These are phyloP conservation scores for Sisyra nigra DNA, from an alignment of 2,888 invertebrate species.

Conservation along the genomic window DNA sequence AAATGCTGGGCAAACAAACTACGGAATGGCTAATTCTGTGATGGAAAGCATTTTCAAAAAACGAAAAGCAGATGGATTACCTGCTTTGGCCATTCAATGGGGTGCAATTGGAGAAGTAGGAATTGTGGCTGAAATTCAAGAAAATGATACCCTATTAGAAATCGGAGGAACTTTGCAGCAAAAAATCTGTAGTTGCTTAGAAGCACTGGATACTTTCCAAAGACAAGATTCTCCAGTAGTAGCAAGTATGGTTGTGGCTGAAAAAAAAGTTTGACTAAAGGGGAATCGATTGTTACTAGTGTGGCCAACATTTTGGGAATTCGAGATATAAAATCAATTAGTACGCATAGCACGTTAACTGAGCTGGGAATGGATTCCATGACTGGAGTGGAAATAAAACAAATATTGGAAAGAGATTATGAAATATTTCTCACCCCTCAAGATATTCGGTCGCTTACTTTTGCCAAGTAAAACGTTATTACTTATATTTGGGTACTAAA, in stretches of 20 bases:
- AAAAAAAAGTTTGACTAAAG: slow-evolving; percentile 42
- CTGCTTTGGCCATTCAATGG: slow-evolving; percentile 80
- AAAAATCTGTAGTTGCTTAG: slow-evolving; percentile 43
- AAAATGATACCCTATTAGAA: slow-evolving; percentile 26
- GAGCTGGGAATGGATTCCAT: slow-evolving; percentile 95
- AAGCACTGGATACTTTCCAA: slow-evolving; percentile 50
- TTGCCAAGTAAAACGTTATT: slow-evolving; percentile 52
- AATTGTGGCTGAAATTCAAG: slow-evolving; percentile 40
- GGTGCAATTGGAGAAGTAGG: slow-evolving; percentile 84
- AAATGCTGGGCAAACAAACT: slow-evolving; percentile 82
- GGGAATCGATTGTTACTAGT: slow-evolving; percentile 53
- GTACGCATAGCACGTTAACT: slow-evolving; percentile 56
- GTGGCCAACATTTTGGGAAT: slow-evolving; percentile 40
- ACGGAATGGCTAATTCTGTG: slow-evolving; percentile 77
- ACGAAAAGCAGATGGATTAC: slow-evolving; percentile 48
- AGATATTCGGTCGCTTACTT: slow-evolving; percentile 68
- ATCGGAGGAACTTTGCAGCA: slow-evolving; percentile 50
- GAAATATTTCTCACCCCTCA: slow-evolving; percentile 74
- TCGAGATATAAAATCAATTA: slow-evolving; percentile 50
- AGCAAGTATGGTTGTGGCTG: slow-evolving; percentile 74
- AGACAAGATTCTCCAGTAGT: slow-evolving; percentile 49
- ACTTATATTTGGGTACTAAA: no score
- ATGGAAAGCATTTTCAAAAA: slow-evolving; percentile 79
- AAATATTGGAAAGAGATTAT: slow-evolving; percentile 76
- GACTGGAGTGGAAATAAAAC: slow-evolving; percentile 94